Base-by-base conservation (phyloP, 2,888 invertebrate species). In the Acronicta psi region DNA sequence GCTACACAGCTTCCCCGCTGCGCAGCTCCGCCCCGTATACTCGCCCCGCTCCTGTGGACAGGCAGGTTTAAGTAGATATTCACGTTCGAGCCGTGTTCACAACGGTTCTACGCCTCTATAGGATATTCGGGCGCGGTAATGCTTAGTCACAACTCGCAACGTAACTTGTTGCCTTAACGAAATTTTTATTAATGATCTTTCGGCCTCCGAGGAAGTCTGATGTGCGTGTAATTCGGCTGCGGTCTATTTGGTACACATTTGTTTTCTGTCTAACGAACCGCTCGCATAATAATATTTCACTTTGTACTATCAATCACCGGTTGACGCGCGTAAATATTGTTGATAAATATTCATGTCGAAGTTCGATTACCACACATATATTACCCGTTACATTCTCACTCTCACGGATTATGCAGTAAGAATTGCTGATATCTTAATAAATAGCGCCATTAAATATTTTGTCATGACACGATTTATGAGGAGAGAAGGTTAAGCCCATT, bases 101-200 rank as follows among this genome's bases (percentile, higher is more conserved):
- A 73, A 59, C 65, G 56, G 51, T 42, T 56, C 38, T 57, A 54
- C 42, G 46, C 16, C 45, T 68, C 45, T 51, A 60, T 60, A 45
- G 46, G 40, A 58, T 67, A 66, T 67, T 69, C 57, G 59, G 51
- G 60, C 64, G 54, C 67, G 55, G 75, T 78, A 81, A 79, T 83
- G 87, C 88, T 85, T 82, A 86, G 86, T 87, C 86, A 87, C 65
- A 65, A 42, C 41, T 50, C 38, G 59, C 72, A 80, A 52, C 84
- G 83, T 76, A 84, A 87, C 86, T 86, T 86, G 86, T 86, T 87
- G 85, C 85, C 85, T 82, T 85, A 75, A 82, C 79, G 78, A 86
- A 85, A 84, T 83, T 85, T 87, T 86, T 86, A 87, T 86, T 86
- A 86, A 87, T 86, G 86, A 86, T 86, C 81, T 69, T 69, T 43